Conservation (phyloP, 2,797 vertebrate genomes). For the Thripadectes ignobilis region DNA sequence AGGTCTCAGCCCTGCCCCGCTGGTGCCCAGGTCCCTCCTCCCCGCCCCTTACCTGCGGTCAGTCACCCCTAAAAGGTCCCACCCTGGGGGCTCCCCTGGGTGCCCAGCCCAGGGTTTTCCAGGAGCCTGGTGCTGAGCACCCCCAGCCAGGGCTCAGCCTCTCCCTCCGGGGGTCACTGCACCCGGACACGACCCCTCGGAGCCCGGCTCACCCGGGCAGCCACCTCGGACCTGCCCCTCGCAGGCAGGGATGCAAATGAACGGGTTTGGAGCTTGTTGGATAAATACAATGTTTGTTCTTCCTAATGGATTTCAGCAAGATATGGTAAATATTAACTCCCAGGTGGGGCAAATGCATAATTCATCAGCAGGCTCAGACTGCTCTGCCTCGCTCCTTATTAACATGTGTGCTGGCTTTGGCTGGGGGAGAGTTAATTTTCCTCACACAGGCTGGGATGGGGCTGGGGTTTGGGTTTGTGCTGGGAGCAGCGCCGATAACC, state of each 20-base stretch:
- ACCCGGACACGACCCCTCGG: fast-evolving
- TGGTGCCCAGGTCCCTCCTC: background rate
- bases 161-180: background rate
- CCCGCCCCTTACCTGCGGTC: fast-evolving
- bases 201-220: background rate
- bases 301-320: constrained; percentile 64
- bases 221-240: background rate
- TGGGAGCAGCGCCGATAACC: background rate
- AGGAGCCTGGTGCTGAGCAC: background rate
- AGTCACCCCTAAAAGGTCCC: too few relatives aligned
- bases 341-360: constrained; percentile 62
- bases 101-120: background rate
- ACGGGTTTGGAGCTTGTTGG: background rate
- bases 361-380: constrained; percentile 8
- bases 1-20: background rate
- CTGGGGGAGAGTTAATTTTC: background rate
- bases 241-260: background rate
- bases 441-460: fast-evolving
- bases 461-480: background rate
- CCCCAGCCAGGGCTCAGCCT: background rate
- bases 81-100: background rate
- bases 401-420: background rate
- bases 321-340: constrained; percentile 64
- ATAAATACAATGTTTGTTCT: constrained; percentile 68
- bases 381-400: background rate